Evolutionary conservation across 2,888 invertebrate genomes (phyloP), one percentile per base, ranked within the genome.

Genomic region (Monopis laevigella): DNA sequence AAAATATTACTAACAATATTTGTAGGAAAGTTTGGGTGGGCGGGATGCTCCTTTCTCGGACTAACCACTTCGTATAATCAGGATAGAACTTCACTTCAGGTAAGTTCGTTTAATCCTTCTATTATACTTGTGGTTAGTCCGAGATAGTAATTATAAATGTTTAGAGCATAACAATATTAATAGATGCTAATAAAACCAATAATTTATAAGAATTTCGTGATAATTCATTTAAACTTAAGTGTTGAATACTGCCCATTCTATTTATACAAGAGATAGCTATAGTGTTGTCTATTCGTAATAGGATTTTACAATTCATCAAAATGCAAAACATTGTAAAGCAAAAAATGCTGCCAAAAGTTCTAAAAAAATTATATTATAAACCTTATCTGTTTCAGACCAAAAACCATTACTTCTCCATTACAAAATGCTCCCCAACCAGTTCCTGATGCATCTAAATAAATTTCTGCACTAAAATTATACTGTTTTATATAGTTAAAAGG

Each of bases 21-120:
- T 28, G n/a, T n/a, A n/a, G n/a, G n/a, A n/a, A n/a, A n/a, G n/a
- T n/a, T n/a, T n/a, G 28, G 28, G 28, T n/a, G 28, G 28, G 28
- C 4, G 28, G 28, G 28, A 28, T 28, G 28, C 19, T 16, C 36
- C 29, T 32, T 32, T 32, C 32, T 40, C 40, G 32, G 40, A 40
- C 18, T 40, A 40, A 39, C 17, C 14, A 39, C 39, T 39, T 39
- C 27, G 18, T 39, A 39, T 26, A 14, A 39, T 39, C 39, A 21
- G 21, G 40, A 40, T 40, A 18, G 40, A 40, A 40, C 40, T 40
- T 40, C 30, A 40, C 32, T 40, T 40, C 30, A 18, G 32, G 40
- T 29, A 18, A 40, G 40, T 40, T 40, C 30, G 40, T 40, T 42
- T 36, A 42, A 38, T 42, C 36, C 42, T 42, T 26, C 24, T n/a